Percentiles rank a stretch among this genome's conserved stretches.
Conservation (phyloP, 2,797 vertebrate genomes). For the Garrulus glandarius region DNA sequence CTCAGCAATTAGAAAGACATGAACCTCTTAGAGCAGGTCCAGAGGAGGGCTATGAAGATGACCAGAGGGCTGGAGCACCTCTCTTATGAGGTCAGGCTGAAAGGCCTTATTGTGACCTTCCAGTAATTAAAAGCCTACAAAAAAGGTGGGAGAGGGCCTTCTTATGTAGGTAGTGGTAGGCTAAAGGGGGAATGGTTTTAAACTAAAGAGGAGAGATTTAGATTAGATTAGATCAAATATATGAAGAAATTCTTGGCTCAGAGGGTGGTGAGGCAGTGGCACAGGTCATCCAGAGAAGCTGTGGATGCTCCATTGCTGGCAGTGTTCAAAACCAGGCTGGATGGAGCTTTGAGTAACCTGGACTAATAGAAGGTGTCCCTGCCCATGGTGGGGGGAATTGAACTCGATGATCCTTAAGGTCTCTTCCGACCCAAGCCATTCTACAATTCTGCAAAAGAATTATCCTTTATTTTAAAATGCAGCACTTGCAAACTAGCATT, state of each 20-base stretch:
- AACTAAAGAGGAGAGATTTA: background rate
- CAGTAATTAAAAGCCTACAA: background rate
- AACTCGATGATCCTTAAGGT: background rate
- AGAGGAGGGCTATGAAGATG: background rate
- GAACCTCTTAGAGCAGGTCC: background rate
- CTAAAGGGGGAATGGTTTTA: background rate
- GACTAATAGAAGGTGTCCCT: background rate
- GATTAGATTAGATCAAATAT: background rate
- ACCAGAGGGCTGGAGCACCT: background rate
- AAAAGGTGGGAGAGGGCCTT: background rate
- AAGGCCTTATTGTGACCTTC: background rate
- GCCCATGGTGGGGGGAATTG: accelerated
- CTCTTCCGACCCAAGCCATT: background rate
- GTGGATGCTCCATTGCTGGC: background rate
- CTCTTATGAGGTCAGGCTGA: background rate
- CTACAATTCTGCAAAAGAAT: background rate
- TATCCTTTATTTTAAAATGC: background rate
- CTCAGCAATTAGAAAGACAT: background rate
- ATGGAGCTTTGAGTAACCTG: background rate
- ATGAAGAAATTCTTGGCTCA: background rate
- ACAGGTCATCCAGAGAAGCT: accelerated
- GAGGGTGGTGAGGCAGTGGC: background rate
- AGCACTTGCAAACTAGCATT: background rate
- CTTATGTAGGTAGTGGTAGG: background rate
- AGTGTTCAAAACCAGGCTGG: background rate